These are phyloP conservation scores for Rattus norvegicus DNA, from an alignment of 2,113 vertebrate genomes.

Conservation along the genomic window DNA sequence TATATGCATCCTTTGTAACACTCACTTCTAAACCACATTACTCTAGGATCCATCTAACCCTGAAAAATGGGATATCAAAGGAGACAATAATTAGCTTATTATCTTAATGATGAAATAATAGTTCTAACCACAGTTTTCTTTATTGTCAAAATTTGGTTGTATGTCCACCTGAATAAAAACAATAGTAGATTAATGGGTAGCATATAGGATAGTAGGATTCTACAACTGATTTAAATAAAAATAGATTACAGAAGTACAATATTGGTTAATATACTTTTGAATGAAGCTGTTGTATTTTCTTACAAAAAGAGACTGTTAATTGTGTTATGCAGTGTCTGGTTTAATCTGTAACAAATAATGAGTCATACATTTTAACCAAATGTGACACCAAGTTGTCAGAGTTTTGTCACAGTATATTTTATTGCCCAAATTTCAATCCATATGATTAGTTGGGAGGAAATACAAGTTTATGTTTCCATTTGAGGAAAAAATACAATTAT, in stretches of 20 bases:
- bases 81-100: neutral
- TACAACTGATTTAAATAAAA: neutral
- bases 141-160: neutral
- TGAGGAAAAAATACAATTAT: neutral
- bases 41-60: neutral
- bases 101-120: constrained; percentile 1
- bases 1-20: neutral
- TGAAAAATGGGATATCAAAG: constrained; percentile 8
- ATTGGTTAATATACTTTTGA: neutral
- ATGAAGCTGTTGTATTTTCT: neutral
- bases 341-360: neutral
- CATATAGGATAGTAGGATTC: neutral
- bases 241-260: neutral
- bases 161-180: neutral
- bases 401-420: neutral
- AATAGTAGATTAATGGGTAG: neutral
- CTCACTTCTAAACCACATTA: neutral
- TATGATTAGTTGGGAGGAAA: neutral
- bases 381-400: neutral
- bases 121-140: constrained; percentile 17
- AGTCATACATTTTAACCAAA: neutral
- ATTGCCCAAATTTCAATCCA: neutral
- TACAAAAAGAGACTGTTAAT: neutral
- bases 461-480: neutral
- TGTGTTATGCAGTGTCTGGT: neutral